Base-by-base conservation (phyloP, 2,888 invertebrate species). In the Drosophila melanosoma region DNA sequence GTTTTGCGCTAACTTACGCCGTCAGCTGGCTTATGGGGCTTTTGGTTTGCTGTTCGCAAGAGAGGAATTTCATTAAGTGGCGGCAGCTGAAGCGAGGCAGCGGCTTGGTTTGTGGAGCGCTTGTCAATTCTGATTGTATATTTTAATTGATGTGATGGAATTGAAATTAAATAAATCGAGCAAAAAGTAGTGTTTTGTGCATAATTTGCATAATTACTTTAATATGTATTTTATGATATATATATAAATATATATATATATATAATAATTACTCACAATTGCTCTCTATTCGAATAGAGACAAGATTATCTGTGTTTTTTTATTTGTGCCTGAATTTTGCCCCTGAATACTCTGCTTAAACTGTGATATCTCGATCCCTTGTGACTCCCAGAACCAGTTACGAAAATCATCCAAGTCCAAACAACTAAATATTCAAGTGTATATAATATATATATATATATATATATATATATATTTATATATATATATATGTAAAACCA, bases 11-110 rank as follows among this genome's bases (percentile, higher is more conserved):
- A 45, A 56, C 53, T 45, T 54, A 52, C 56, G 48, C 23, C 36
- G 51, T 12, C 53, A 79, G 67, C 64, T 20, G 12, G 26, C 6
- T 26, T 68, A 29, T 59, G 64, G 49, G 49, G 64, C 79, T 79
- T 70, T 76, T 71, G 59, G 36, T 32, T 8, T 36, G 38, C 29
- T 17, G 40, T 45, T 40, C 42, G 38, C 29, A 51, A 54, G 38
- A 38, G 54, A 49, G 64, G 62, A 54, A 60, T 71, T 80, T 80
- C 71, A 79, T 71, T 79, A 20, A 45, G 72, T 76, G 53, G 68
- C 49, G 57, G 35, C 68, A 57, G 51, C 68, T 66, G 65, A 53
- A 23, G 33, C 62, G 67, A 65, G 59, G 57, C 80, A 65, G 63
- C 64, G 68, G 78, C 63, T 68, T 64, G 17, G 78, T 60, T 65